Base-by-base conservation (phyloP, 2,888 invertebrate genomes). In the Boloria selene region DNA sequence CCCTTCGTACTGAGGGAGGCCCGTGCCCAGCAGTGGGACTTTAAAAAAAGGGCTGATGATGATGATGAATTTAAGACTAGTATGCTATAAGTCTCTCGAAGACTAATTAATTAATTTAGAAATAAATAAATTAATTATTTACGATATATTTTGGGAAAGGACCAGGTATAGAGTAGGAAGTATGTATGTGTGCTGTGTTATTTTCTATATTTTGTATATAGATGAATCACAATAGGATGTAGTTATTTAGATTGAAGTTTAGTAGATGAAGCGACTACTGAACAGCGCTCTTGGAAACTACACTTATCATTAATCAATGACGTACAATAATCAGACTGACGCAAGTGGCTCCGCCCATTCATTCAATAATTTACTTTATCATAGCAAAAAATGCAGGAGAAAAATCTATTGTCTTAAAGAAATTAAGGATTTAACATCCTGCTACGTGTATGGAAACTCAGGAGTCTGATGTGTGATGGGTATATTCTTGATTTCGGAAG, bases 241-340 rank as follows among this genome's bases (percentile, higher is more conserved):
- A 17, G 10, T 49, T 17, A 18, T 17, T 22, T 22, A 50, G 7
- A 18, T 22, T 14, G 4, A 5, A 22, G 6, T 53, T 53, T 10
- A 38, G 31, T 38, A 49, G 42, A 14, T 44, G 45, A 13, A 22
- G 7, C 3, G 13, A 13, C 26, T 16, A 17, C 4, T 26, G 31
- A 49, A 38, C 17, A 26, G 14, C 31, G 44, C 17, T 45, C 50
- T 51, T 51, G 56, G 44, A 63, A 45, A 58, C 44, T 64, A 55
- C 64, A 17, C 18, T 44, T 26, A 63, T 58, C 44, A 79, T 74
- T 78, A 83, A 84, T 84, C 80, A 72, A 79, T 90, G 87, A 90
- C 88, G 90, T 85, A 76, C 65, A 79, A 82, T 81, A 83, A 85
- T 82, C 80, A 76, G 82, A 38, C 31, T 89, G 89, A 90, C 89